phyloP scores from a whole-genome alignment of 2,797 vertebrate species.

The Oreochromis grahami region DNA sequence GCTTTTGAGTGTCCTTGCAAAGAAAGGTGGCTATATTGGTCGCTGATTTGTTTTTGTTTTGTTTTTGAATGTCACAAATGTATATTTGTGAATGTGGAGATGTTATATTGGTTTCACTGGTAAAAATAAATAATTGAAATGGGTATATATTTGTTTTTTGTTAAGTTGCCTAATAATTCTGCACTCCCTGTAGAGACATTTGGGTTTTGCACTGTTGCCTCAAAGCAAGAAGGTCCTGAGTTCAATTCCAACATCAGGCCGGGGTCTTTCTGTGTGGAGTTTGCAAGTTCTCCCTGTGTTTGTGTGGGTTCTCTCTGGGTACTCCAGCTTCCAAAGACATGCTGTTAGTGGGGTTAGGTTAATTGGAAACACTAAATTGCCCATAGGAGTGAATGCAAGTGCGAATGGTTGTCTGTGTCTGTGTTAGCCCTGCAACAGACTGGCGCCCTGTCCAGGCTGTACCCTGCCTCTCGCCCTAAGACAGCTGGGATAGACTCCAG shows the following conservation, averaged over 20 bases:
- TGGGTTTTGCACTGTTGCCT: neutral
- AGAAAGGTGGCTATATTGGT: too few relatives aligned
- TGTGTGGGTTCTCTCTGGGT: accelerated
- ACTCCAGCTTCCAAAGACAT: accelerated
- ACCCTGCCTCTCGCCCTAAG: neutral
- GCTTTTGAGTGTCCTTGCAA: too few relatives aligned
- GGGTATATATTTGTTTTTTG: too few relatives aligned
- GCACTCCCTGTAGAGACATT: neutral
- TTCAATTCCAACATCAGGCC: neutral
- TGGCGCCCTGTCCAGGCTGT: neutral
- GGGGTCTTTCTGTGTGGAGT: accelerated
- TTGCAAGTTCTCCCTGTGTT: neutral
- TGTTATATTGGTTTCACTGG: too few relatives aligned
- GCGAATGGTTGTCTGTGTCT: neutral
- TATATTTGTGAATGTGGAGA: too few relatives aligned
- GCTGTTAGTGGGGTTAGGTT: too few relatives aligned
- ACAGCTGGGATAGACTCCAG: neutral
- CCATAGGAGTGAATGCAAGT: neutral
- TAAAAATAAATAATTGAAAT: too few relatives aligned
- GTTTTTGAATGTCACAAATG: too few relatives aligned
- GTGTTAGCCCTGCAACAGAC: neutral
- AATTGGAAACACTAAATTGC: neutral
- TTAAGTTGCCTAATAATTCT: too few relatives aligned
- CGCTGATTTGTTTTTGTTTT: too few relatives aligned
- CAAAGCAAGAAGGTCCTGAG: neutral